These are phyloP conservation scores for Eupleurogrammus muticus DNA, from an alignment of 2,797 vertebrate species.

Conservation along the genomic window DNA sequence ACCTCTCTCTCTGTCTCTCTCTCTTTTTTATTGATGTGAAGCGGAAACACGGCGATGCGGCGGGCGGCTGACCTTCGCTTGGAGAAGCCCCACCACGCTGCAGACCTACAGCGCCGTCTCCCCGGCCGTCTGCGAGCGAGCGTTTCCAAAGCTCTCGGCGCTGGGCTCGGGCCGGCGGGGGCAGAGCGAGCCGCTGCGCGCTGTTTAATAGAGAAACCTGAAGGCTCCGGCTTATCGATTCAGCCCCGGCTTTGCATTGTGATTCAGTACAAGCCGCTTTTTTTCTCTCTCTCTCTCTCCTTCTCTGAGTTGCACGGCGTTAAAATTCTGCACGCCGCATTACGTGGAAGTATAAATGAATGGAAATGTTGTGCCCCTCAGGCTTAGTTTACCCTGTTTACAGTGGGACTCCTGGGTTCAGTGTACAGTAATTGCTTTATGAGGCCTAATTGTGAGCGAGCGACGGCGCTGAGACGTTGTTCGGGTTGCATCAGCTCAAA, in stretches of 20 bases:
- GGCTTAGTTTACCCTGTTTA: slow-evolving; percentile 45
- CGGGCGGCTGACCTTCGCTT: slow-evolving; percentile 38
- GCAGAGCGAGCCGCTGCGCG: no score
- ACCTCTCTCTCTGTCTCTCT: no score
- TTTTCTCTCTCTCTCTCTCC: no score
- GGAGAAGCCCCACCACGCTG: slow-evolving; percentile 10
- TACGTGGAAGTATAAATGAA: slow-evolving; percentile 25
- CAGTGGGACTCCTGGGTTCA: slow-evolving; percentile 33
- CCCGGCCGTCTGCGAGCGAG: neutral
- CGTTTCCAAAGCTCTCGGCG: neutral
- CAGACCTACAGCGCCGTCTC: slow-evolving; percentile 24
- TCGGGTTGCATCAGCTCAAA: slow-evolving; percentile 28
- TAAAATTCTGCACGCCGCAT: slow-evolving; percentile 12
- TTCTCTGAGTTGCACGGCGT: slow-evolving; percentile 22
- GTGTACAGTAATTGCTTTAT: slow-evolving; percentile 47
- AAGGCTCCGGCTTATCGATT: slow-evolving; percentile 26
- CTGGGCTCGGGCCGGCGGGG: no score
- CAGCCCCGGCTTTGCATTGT: slow-evolving; percentile 36
- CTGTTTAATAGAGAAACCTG: slow-evolving; percentile 5
- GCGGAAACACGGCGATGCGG: slow-evolving; percentile 22
- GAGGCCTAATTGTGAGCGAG: slow-evolving; percentile 47
- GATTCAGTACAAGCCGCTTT: slow-evolving; percentile 27
- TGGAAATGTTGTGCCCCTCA: slow-evolving; percentile 31
- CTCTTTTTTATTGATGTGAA: slow-evolving; percentile 55
- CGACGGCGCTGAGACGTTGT: slow-evolving; percentile 22